Evolutionary conservation across 2,797 vertebrate genomes (phyloP).

Genomic region (Adrianichthys oophorus): DNA sequence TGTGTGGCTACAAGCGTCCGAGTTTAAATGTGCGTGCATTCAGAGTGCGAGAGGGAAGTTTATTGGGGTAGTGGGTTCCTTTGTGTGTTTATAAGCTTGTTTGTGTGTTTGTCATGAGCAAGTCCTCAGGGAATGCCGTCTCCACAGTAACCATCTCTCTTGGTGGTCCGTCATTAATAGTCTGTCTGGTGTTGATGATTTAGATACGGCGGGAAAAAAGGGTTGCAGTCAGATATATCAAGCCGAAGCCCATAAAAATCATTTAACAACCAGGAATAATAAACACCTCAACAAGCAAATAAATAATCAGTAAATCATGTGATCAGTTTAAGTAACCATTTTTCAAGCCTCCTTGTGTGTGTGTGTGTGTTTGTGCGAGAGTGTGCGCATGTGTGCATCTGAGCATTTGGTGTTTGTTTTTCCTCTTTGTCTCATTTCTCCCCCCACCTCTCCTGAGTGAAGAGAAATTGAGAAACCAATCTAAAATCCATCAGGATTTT

Average conservation of each 20-base stretch:
- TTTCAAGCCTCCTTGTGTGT: conserved; percentile 25
- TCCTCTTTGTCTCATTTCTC: conserved; percentile 73
- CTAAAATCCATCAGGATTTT: conserved; percentile 84
- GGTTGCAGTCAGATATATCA: conserved; percentile 51
- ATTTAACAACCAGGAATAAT: conserved; percentile 62
- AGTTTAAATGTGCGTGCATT: conserved; percentile 12
- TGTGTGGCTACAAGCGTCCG: conserved; percentile 6
- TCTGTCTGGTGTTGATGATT: conserved; percentile 70
- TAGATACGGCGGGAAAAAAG: conserved; percentile 41
- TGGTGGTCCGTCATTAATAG: conserved; percentile 71
- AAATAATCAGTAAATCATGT: conserved; percentile 63
- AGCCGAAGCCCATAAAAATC: conserved; percentile 55
- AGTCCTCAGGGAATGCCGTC: conserved; percentile 65
- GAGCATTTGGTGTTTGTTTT: conserved; percentile 72
- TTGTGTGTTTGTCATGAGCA: conserved; percentile 60
- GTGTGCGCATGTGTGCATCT: conserved; percentile 20
- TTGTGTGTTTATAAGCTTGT: conserved; percentile 49
- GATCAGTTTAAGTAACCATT: conserved; percentile 50
- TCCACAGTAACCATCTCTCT: conserved; percentile 71
- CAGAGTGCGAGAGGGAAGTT: conserved; percentile 10
- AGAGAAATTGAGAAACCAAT: conserved; percentile 85
- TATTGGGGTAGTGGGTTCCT: conserved; percentile 24
- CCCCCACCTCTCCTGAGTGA: conserved; percentile 65
- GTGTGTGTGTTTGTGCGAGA: conserved; percentile 13
- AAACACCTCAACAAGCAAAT: conserved; percentile 59